Evolutionary conservation across 2,113 vertebrate species (phyloP).

Genomic region (Carettochelys insculpta): DNA sequence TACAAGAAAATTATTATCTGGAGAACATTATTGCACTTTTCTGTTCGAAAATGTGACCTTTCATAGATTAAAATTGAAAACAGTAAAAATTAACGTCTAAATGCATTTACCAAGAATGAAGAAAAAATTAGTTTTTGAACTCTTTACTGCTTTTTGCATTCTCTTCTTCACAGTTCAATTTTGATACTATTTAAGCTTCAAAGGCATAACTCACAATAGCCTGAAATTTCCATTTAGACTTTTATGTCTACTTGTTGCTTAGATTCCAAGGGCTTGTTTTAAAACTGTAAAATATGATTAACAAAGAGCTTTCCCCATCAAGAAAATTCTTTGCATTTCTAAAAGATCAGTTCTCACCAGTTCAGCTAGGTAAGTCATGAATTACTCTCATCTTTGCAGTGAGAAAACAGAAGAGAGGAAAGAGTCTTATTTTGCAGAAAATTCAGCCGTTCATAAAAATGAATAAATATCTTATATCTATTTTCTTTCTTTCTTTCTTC

Average conservation of each 20-base stretch:
- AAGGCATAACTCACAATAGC: slow-evolving; percentile 28
- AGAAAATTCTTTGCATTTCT: background rate
- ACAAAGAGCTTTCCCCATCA: slow-evolving; percentile 13
- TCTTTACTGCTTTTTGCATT: slow-evolving; percentile 58
- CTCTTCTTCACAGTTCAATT: slow-evolving; percentile 56
- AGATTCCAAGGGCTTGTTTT: slow-evolving; percentile 32
- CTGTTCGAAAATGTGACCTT: slow-evolving; percentile 48
- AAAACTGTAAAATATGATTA: background rate
- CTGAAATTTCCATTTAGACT: slow-evolving; percentile 28
- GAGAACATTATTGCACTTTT: slow-evolving; percentile 64
- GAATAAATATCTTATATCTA: background rate
- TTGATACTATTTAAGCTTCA: slow-evolving; percentile 43
- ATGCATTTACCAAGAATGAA: slow-evolving; percentile 65
- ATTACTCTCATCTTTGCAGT: background rate
- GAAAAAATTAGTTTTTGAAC: slow-evolving; percentile 56
- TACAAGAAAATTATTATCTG: slow-evolving; percentile 66
- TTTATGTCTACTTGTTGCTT: slow-evolving; percentile 25
- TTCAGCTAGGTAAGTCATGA: background rate
- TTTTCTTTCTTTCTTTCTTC: background rate
- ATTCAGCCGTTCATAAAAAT: background rate
- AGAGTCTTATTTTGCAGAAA: background rate
- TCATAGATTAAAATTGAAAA: slow-evolving; percentile 65
- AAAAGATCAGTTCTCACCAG: background rate
- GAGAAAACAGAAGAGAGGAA: background rate
- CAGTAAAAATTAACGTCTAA: slow-evolving; percentile 70